These are phyloP conservation scores for Indicator indicator DNA, from an alignment of 2,113 vertebrate genomes.

Conservation along the genomic window DNA sequence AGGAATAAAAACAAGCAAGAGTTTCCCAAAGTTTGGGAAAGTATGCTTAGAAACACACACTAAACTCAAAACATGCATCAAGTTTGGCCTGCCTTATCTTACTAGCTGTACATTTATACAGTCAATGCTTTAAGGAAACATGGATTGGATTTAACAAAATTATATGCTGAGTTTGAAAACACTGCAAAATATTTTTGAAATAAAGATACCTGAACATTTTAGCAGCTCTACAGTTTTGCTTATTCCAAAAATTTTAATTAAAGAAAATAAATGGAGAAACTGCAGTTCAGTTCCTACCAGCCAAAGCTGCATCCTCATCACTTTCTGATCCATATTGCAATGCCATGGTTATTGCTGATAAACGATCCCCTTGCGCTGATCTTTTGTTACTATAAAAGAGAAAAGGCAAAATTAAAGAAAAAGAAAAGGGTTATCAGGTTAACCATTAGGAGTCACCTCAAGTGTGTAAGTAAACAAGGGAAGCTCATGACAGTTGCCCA, in stretches of 20 bases:
- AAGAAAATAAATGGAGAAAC: background rate
- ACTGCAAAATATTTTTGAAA: background rate
- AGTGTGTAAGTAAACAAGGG: background rate
- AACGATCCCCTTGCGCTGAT: slow-evolving; percentile 91
- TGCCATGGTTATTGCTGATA: slow-evolving; percentile 97
- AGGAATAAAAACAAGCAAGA: background rate
- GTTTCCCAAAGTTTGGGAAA: background rate
- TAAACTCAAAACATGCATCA: background rate
- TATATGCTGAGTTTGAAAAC: background rate
- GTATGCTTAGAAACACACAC: background rate
- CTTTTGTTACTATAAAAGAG: slow-evolving; percentile 87
- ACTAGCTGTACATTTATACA: background rate
- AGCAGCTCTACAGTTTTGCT: background rate
- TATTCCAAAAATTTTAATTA: background rate
- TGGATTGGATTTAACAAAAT: background rate
- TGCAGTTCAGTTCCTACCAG: slow-evolving; percentile 78
- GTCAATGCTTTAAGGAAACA: background rate
- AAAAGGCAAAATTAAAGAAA: background rate
- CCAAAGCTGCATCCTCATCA: slow-evolving; percentile 93
- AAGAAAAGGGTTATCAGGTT: background rate
- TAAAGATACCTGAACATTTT: background rate
- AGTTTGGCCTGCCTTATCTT: background rate
- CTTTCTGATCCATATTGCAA: slow-evolving; percentile 98
- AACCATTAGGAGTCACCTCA: background rate
- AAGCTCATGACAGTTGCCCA: background rate